A percentile compares a stretch with the other conserved stretches of the same genome.
phyloP scores from a whole-genome alignment of 30 jellyfish, hydroid and myxozoan genomes.

The Hydra vulgaris region DNA sequence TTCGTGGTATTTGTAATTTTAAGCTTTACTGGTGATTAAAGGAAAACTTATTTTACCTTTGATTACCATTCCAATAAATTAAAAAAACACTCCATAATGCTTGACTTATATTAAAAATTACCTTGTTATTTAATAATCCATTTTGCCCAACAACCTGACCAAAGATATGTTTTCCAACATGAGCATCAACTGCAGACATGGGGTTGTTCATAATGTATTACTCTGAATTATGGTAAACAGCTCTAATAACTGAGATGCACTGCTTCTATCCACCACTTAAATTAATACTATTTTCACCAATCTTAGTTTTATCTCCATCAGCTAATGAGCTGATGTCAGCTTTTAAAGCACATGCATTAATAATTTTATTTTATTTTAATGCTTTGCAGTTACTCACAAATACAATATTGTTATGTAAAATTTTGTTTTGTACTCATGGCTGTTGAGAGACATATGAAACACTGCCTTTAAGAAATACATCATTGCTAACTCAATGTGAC shows the following conservation, averaged over 20 bases:
- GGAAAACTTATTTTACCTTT: too few species aligned
- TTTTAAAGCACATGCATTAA: constrained; percentile 78
- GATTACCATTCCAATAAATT: neutral
- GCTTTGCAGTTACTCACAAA: constrained; percentile 43
- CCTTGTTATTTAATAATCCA: constrained; percentile 72
- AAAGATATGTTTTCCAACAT: constrained; percentile 82
- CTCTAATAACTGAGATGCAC: constrained; percentile 93
- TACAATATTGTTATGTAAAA: constrained; percentile 64
- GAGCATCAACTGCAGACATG: constrained; percentile 94
- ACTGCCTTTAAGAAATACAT: constrained; percentile 51
- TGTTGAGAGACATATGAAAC: constrained; percentile 94
- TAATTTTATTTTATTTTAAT: constrained; percentile 37
- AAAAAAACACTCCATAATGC: too few species aligned
- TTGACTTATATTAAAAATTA: neutral
- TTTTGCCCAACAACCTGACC: constrained; percentile 83
- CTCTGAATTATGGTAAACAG: constrained; percentile 82
- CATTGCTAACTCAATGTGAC: constrained; percentile 54
- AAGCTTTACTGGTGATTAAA: too few species aligned
- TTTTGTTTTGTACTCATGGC: constrained; percentile 97
- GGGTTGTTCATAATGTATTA: constrained; percentile 85
- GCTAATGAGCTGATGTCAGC: constrained; percentile 68
- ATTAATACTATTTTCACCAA: constrained; percentile 98
- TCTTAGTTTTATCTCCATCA: constrained; percentile 83
- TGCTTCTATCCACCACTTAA: constrained; percentile 99
- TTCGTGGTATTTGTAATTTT: too few species aligned